phyloP scores from a whole-genome alignment of 2,113 vertebrate genomes.

The Erpornis zantholeuca region DNA sequence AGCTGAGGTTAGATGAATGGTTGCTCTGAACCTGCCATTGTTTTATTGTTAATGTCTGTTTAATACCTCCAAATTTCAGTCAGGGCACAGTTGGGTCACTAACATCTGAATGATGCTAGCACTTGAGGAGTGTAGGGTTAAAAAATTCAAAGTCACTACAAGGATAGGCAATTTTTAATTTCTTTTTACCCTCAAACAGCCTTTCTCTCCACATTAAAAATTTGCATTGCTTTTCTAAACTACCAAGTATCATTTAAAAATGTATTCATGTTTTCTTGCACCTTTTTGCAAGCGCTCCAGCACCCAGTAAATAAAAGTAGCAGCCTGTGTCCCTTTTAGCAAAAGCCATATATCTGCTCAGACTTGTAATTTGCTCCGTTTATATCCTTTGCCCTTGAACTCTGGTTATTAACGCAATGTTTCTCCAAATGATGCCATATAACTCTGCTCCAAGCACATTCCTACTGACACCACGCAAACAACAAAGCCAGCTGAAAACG shows the following conservation, averaged over 20 bases:
- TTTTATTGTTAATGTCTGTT: conserved; percentile 44
- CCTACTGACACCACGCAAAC: conserved; percentile 71
- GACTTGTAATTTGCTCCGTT: conserved; percentile 85
- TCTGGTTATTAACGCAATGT: conserved; percentile 86
- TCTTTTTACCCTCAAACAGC: not conserved
- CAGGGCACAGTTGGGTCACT: not conserved
- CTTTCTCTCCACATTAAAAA: not conserved
- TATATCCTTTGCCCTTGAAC: conserved; percentile 89
- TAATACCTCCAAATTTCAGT: conserved; percentile 29
- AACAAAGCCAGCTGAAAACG: conserved; percentile 60
- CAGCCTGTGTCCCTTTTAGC: conserved; percentile 81
- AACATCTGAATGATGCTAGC: not conserved
- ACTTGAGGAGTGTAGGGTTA: not conserved
- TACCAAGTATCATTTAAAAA: conserved; percentile 47
- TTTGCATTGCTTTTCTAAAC: conserved; percentile 50
- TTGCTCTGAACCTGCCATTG: conserved; percentile 11
- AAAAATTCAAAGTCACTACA: not conserved
- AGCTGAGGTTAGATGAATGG: not conserved
- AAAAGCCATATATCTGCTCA: conserved; percentile 85
- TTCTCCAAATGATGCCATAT: conserved; percentile 84
- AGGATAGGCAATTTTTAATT: not conserved
- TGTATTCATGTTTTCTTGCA: conserved; percentile 52
- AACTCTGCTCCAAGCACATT: conserved; percentile 80
- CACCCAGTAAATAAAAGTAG: conserved; percentile 83
- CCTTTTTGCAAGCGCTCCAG: conserved; percentile 65